These are phyloP conservation scores for Perizoma affinitatum DNA, from an alignment of 2,888 invertebrate genomes.

Conservation along the genomic window DNA sequence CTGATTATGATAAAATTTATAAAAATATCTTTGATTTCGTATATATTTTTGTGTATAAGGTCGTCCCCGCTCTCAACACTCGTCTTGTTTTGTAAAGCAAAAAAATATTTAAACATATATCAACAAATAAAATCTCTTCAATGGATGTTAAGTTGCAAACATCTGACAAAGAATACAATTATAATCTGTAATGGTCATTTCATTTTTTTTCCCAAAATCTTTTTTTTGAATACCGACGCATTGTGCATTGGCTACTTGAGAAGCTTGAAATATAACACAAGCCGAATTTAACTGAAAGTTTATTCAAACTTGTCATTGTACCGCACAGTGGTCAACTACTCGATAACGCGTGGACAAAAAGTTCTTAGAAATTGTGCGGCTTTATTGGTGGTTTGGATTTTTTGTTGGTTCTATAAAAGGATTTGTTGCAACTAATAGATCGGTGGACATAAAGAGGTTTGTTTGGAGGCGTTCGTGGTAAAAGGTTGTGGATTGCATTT, in stretches of 20 bases:
- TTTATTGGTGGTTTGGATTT: constrained; percentile 46
- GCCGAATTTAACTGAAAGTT: constrained; percentile 41
- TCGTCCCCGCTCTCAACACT: too few relatives aligned
- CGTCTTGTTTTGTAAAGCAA: too few relatives aligned
- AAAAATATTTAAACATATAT: constrained; percentile 7
- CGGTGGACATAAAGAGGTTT: constrained; percentile 44
- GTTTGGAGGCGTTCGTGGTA: constrained; percentile 59
- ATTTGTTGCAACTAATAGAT: constrained; percentile 51
- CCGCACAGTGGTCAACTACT: constrained; percentile 57
- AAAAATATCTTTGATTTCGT: too few relatives aligned
- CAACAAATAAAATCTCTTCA: constrained; percentile 24
- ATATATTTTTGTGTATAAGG: too few relatives aligned
- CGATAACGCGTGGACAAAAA: constrained; percentile 45
- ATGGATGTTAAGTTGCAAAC: constrained; percentile 22
- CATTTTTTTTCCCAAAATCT: constrained; percentile 40
- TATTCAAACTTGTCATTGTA: constrained; percentile 36
- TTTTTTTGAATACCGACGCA: constrained; percentile 13
- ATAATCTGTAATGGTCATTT: constrained; percentile 54
- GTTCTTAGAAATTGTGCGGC: constrained; percentile 48
- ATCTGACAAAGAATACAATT: constrained; percentile 22
- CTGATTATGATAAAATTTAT: too few relatives aligned
- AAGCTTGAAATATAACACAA: constrained; percentile 51
- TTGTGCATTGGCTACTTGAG: constrained; percentile 48
- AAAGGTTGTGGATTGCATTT: constrained; percentile 35
- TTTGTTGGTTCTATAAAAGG: constrained; percentile 51